Evolutionary conservation across 2,113 vertebrate species (phyloP).

Genomic region (Syrmaticus mikado): DNA sequence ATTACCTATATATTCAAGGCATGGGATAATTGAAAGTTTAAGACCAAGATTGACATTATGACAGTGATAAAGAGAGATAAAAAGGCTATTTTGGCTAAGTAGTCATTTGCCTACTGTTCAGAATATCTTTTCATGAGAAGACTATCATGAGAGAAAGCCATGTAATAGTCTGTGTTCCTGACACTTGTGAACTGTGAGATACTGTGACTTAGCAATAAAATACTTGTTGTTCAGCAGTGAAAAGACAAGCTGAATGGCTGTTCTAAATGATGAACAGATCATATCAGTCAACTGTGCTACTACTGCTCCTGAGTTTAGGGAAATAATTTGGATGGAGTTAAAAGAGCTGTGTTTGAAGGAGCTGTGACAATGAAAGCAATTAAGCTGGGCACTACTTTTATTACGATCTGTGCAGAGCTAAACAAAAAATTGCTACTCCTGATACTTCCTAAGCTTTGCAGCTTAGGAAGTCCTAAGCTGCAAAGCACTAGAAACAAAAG

Average conservation of each 20-base stretch:
- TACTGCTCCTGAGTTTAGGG: neutral
- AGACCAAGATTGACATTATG: neutral
- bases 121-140: neutral
- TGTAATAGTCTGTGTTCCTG: neutral
- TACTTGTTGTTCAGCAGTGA: neutral
- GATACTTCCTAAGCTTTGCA: neutral
- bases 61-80: neutral
- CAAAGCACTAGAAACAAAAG: neutral
- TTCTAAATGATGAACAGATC: slow-evolving; percentile 13
- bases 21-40: neutral
- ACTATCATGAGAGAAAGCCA: slow-evolving; percentile 4
- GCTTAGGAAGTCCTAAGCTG: neutral
- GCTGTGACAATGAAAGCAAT: slow-evolving; percentile 16
- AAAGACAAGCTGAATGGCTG: neutral
- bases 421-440: neutral
- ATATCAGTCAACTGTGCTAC: neutral
- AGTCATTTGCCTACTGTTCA: neutral
- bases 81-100: neutral
- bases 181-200: neutral
- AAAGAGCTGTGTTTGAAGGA: neutral
- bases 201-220: slow-evolving; percentile 36
- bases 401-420: neutral
- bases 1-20: neutral
- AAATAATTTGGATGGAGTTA: neutral
- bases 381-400: slow-evolving; percentile 9